Base-by-base conservation (phyloP, 2,888 invertebrate species). In the Stenodema calcarata region DNA sequence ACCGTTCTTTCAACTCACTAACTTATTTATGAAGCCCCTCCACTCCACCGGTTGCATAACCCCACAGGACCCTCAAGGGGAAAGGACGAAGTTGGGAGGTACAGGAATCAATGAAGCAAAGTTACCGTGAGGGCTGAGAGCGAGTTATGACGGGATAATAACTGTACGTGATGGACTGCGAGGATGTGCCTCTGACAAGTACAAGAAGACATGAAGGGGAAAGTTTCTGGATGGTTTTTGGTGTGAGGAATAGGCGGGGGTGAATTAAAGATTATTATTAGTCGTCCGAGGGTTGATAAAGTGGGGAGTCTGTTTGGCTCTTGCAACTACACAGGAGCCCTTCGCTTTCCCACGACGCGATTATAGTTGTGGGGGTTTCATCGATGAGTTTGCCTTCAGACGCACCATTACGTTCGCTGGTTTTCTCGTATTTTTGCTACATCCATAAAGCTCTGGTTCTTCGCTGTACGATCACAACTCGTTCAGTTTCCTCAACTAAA, bases 161-260 rank as follows among this genome's bases (percentile, higher is more conserved):
- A 73, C 73, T 73, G 73, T 73, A 73, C 9, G 73, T 73, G 73
- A 73, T 73, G 73, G 73, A 73, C 73, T 73, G 73, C 73, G 35
- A 73, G 73, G 73, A 73, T 73, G 73, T 73, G 73, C 73, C 73
- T 18, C 73, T 73, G 73, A 73, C 73, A 73, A 73, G 73, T 41
- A 41, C 30, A 23, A 18, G 62, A 62, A 23, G 62, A 62, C 23
- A 23, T 7, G 35, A 30, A 73, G 35, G 73, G 73, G 4, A 54
- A 54, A n/a, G n/a, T n/a, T n/a, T n/a, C 54, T 16, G 3, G 54
- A 4, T 18, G 54, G n/a, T n/a, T n/a, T n/a, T n/a, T n/a, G 54
- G 18, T 6, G 54, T 35, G 35, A 7, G 35, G 35, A 35, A 11
- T n/a, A 28, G 27, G 70, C 30, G 73, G 30, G 16, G 73, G 35